These are phyloP conservation scores for Eulemur rubriventer DNA, from an alignment of 2,797 vertebrate genomes.

Conservation along the genomic window DNA sequence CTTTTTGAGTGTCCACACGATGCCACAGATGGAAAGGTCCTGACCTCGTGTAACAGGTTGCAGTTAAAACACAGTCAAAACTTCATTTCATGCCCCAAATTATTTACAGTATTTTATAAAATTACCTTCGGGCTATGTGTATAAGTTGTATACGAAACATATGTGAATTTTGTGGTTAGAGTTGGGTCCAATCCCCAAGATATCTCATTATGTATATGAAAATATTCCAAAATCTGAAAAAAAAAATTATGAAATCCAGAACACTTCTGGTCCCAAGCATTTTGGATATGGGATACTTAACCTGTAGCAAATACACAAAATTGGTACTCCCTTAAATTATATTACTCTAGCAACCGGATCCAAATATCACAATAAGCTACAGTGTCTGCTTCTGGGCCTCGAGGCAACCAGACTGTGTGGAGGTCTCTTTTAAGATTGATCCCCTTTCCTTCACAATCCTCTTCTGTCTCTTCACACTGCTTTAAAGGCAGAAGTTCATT, in stretches of 20 bases:
- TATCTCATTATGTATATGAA: not conserved
- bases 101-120: not conserved
- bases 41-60: not conserved
- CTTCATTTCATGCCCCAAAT: not conserved
- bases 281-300: no score
- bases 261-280: no score
- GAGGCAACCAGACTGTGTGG: no score
- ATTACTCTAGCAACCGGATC: no score
- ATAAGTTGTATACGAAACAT: not conserved
- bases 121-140: not conserved
- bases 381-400: not conserved
- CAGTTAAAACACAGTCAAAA: not conserved
- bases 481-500: not conserved
- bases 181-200: not conserved
- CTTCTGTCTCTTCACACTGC: not conserved
- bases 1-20: not conserved
- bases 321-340: not conserved
- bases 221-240: not conserved
- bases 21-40: not conserved
- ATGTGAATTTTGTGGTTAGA: not conserved
- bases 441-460: not conserved
- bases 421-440: not conserved
- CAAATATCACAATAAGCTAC: no score
- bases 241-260: no score
- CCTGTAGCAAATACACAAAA: not conserved